Base-by-base conservation (phyloP, 2,113 vertebrate species). In the Apteryx owenii region DNA sequence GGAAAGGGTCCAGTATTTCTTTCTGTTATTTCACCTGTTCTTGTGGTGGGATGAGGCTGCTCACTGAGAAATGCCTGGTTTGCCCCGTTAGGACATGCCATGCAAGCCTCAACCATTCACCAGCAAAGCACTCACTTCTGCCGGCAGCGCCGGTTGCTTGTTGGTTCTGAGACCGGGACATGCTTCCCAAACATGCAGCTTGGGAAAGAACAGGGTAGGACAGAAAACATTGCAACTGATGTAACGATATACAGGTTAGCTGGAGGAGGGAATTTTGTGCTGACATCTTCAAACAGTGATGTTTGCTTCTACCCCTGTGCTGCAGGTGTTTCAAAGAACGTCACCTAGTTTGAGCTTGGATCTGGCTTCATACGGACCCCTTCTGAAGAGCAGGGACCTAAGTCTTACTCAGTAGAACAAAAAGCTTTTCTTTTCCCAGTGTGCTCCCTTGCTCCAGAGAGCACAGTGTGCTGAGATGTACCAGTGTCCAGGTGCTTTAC, bases 21-120 rank as follows among this genome's bases (percentile, higher is more conserved):
- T 90, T 84, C 85, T 96, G 69, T 75, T 92, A 65, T 48, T 97
- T 97, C 85, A 93, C 88, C 92, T 93, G 85, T 88, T 77, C 64
- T 44, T 12, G 19, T 31, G 70, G 73, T n/a, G 23, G 72, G 33
- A 48, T 1, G 0, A 81, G 80, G 31, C 76, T 62, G 60, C 12
- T 2, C 9, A 1, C 2, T 0, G 22, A 19, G 72, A 6, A 3
- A 36, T 64, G 71, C 62, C 38, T 21, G 70, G 23, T 8, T 51
- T 53, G 60, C 38, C 1, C 65, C 33, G 72, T 46, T 33, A 31
- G 72, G 48, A 50, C 2, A 4, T 84, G 56, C 69, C 33, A 10
- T 10, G 0, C 2, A 15, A 29, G 20, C 46, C 28, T 29, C 23
- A 3, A 2, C 68, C 1, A 0, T 56, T 78, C 42, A 7, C 12